Percentiles rank a stretch among this genome's conserved stretches.
phyloP scores from a whole-genome alignment of 2,797 vertebrate genomes.

The Eutrigla gurnardus region DNA sequence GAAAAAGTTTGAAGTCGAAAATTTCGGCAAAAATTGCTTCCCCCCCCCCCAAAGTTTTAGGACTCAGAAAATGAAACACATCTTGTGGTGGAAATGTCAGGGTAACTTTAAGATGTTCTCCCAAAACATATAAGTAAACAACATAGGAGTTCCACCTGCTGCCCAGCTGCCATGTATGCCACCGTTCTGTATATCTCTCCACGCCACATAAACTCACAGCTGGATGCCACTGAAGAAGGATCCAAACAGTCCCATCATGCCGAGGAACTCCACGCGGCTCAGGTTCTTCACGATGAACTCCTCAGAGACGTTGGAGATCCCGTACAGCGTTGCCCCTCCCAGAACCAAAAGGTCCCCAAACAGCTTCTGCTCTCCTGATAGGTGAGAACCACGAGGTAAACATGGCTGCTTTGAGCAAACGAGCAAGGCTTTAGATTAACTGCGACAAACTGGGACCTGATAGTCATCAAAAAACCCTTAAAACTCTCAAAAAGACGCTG shows the following conservation, averaged over 20 bases:
- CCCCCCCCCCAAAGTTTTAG: too few species aligned
- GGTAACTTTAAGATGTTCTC: neutral
- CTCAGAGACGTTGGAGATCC: conserved; percentile 94
- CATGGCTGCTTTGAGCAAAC: neutral
- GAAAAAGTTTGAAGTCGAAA: neutral
- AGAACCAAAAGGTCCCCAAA: conserved; percentile 94
- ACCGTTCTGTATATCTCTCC: neutral
- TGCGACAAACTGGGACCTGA: too few species aligned
- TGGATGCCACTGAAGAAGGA: conserved; percentile 98
- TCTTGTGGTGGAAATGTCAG: too few species aligned
- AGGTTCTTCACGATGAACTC: conserved; percentile 95
- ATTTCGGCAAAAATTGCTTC: neutral
- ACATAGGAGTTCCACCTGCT: neutral
- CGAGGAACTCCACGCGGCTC: conserved; percentile 94
- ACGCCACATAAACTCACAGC: conserved; percentile 85
- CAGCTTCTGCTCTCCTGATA: conserved; percentile 91
- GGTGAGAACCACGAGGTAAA: neutral
- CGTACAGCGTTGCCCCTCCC: conserved; percentile 91
- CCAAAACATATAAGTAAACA: neutral
- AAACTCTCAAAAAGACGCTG: too few species aligned
- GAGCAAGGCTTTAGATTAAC: neutral
- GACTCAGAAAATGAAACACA: too few species aligned
- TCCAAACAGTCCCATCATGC: conserved; percentile 96
- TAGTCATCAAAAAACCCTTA: too few species aligned
- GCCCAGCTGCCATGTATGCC: too few species aligned